These are phyloP conservation scores for Arizona elegans DNA, from an alignment of 2,113 vertebrate species.

Conservation along the genomic window DNA sequence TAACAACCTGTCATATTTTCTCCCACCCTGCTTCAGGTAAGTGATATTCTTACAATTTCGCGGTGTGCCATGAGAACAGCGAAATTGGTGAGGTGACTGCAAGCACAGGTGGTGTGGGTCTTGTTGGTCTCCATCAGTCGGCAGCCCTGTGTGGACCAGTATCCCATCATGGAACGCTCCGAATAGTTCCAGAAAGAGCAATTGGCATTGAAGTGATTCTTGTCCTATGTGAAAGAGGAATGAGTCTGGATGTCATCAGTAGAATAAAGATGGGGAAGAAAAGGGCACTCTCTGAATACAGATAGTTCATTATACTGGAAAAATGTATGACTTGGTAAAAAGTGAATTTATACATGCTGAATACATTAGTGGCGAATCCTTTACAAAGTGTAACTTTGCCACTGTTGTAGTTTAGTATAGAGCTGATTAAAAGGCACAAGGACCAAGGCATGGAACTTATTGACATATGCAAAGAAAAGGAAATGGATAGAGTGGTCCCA, in stretches of 20 bases:
- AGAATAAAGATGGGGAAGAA: not conserved
- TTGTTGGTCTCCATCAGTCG: slow-evolving; percentile 84
- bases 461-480: not conserved
- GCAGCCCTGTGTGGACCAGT: slow-evolving; percentile 93
- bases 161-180: slow-evolving; percentile 88
- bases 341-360: not conserved
- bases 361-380: no score
- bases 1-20: not conserved
- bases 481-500: not conserved
- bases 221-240: slow-evolving; percentile 67
- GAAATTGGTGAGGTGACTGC: slow-evolving; percentile 95
- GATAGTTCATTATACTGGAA: not conserved
- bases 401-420: not conserved
- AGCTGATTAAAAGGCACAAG: not conserved
- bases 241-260: slow-evolving; percentile 4
- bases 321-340: not conserved
- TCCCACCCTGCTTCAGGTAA: not conserved
- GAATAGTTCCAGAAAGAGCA: slow-evolving; percentile 98
- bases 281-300: not conserved
- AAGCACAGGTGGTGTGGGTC: slow-evolving; percentile 93
- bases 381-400: not conserved
- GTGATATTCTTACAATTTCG: slow-evolving; percentile 73
- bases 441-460: not conserved
- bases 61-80: slow-evolving; percentile 90
- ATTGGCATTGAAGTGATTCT: slow-evolving; percentile 90